Evolutionary conservation across 2,797 vertebrate species (phyloP).

Genomic region (Xenentodon cancila): DNA sequence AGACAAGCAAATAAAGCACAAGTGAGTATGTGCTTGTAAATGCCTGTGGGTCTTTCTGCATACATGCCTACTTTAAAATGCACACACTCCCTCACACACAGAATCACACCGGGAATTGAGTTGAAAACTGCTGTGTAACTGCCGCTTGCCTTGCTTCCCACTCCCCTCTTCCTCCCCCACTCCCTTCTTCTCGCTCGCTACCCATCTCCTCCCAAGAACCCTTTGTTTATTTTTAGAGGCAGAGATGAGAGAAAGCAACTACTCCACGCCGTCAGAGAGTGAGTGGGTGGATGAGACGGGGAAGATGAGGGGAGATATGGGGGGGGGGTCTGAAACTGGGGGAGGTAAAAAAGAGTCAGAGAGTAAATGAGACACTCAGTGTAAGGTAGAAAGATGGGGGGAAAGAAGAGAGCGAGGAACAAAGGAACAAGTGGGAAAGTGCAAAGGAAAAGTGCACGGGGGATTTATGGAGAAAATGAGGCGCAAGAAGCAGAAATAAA

Average conservation of each 20-base stretch:
- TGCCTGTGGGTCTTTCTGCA: slow-evolving; percentile 23
- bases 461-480: slow-evolving; percentile 53
- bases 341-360: slow-evolving; percentile 46
- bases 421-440: slow-evolving; percentile 37
- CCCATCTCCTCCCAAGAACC: slow-evolving; percentile 28
- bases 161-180: neutral
- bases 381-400: slow-evolving; percentile 43
- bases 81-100: slow-evolving; percentile 10
- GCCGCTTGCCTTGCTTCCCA: slow-evolving; percentile 45
- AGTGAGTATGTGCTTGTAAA: slow-evolving; percentile 29
- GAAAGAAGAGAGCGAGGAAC: slow-evolving; percentile 37
- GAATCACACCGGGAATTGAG: slow-evolving; percentile 40
- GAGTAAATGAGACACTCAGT: slow-evolving; percentile 56
- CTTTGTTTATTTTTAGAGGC: slow-evolving; percentile 80
- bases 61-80: slow-evolving; percentile 34
- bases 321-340: slow-evolving; percentile 17
- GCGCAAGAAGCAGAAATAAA: slow-evolving; percentile 41
- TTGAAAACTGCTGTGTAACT: slow-evolving; percentile 73
- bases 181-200: slow-evolving; percentile 21
- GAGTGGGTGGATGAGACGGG: slow-evolving; percentile 62
- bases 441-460: slow-evolving; percentile 39
- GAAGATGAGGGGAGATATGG: slow-evolving; percentile 28
- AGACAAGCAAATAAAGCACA: slow-evolving; percentile 29
- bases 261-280: slow-evolving; percentile 74
- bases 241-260: slow-evolving; percentile 77